Evolutionary conservation across 2,113 vertebrate genomes (phyloP), one percentile per base, ranked within the genome.

Genomic region (Dunckerocampus dactyliophorus): DNA sequence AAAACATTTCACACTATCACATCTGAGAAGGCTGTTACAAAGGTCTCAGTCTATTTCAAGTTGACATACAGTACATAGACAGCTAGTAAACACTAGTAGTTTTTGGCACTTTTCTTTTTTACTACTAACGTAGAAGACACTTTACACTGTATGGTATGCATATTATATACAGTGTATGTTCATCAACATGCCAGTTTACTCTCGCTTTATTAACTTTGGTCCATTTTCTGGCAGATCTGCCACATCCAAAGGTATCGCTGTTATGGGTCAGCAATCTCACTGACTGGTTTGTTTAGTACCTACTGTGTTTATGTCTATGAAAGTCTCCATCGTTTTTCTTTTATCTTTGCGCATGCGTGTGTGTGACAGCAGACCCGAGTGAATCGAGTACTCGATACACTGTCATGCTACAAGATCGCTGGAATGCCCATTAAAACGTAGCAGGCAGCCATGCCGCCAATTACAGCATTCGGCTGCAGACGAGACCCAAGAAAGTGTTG

Each of bases 1-100:
- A 82, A 82, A 77, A 73, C 65, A 77, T 71, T 74, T 76, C 64
- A 79, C 60, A 75, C 56, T 28, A 72, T 67, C 39, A 42, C 37
- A 42, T 64, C 59, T 63, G 31, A 47, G 62, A 59, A 10, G 17
- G 58, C 37, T 66, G 72, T 75, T 64, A 58, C 31, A 47, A 17
- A 24, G 46, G 45, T 71, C 45, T 69, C 39, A 47, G 55, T 56
- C 37, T 67, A 66, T 71, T 62, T 67, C 45, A 67, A 58, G 55
- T 76, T 72, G 42, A 63, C 47, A 67, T n/a, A n/a, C n/a, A n/a
- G n/a, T 22, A 37, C 31, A 37, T 48, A 39, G 10, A 59, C 59
- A 67, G 50, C 13, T 51, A 49, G 31, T 49, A 34, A n/a, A 55
- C 17, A 54, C 21, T n/a, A 8, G 6, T 9, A 39, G 12, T 65